These are phyloP conservation scores for Brassicogethes aeneus DNA, from an alignment of 2,888 invertebrate species.

Conservation along the genomic window DNA sequence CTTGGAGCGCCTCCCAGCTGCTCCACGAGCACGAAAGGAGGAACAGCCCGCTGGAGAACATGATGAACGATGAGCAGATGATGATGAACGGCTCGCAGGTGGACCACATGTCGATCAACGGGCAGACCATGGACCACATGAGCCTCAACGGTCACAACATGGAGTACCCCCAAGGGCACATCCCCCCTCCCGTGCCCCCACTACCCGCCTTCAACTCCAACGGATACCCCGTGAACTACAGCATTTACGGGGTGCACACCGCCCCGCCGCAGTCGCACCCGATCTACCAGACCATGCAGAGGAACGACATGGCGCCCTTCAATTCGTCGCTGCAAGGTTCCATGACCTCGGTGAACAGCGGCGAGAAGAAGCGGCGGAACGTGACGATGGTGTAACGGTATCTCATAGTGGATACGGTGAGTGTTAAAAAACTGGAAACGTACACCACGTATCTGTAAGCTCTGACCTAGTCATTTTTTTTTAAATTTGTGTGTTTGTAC, in stretches of 20 bases:
- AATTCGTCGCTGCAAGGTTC: slow-evolving; percentile 48
- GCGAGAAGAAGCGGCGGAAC: slow-evolving; percentile 48
- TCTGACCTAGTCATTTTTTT: slow-evolving; percentile 3
- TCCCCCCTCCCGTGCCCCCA: slow-evolving; percentile 47
- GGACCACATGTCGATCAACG: slow-evolving; percentile 35
- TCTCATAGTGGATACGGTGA: slow-evolving; percentile 30
- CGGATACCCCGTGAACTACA: slow-evolving; percentile 39
- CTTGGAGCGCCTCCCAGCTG: slow-evolving; percentile 52
- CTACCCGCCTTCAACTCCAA: slow-evolving; percentile 40
- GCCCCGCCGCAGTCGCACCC: slow-evolving; percentile 25
- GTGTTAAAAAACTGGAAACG: slow-evolving; percentile 26
- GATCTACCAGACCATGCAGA: slow-evolving; percentile 39
- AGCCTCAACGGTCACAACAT: slow-evolving; percentile 33
- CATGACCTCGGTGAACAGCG: slow-evolving; percentile 48
- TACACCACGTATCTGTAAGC: slow-evolving; percentile 14
- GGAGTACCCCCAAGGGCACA: slow-evolving; percentile 27
- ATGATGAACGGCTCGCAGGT: slow-evolving; percentile 29
- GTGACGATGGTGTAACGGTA: slow-evolving; percentile 51
- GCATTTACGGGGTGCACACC: slow-evolving; percentile 41
- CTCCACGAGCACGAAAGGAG: slow-evolving; percentile 50
- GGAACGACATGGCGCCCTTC: slow-evolving; percentile 39
- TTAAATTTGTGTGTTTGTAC: slow-evolving; percentile 1
- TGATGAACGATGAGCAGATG: slow-evolving; percentile 29
- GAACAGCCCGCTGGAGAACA: slow-evolving; percentile 41
- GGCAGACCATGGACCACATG: slow-evolving; percentile 35